Base-by-base conservation (phyloP, 1,140 invertebrate species). In the Atta cephalotes region DNA sequence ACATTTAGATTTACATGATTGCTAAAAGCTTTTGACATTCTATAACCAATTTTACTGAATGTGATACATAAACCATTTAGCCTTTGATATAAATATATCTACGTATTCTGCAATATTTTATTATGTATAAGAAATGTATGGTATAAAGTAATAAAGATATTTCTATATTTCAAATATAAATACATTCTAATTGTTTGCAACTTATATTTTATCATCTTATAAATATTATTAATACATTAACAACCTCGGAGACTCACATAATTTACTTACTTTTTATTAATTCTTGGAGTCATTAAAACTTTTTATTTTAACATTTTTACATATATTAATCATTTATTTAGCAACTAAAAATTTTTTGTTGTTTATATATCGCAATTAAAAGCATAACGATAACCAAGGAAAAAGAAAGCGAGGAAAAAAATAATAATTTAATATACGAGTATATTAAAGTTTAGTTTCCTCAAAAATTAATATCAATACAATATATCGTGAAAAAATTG, bases 361-460 rank as follows among this genome's bases (percentile, higher is more conserved):
- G 31, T 53, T 79, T 49, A 25, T 12, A 76, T 12, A 76, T 25
- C 1, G 21, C 58, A 18, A 39, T 76, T 76, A 21, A 18, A 7
- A 74, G 0, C 3, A 10, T 77, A 60, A 5, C 14, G 12, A 18
- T 18, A 10, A 58, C 39, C 7, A 28, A 65, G 0, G 10, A 66
- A 21, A 68, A n/a, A 71, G 14, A 4, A 3, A 60, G n/a, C 3
- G 7, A n/a, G 9, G 35, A 18, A 21, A 3, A 28, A 0, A 70
- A 49, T 49, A 49, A 77, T 45, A 49, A 77, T 45, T 77, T 77
- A 49, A 45, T 45, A 45, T 45, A 45, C 1, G 9, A 65, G 25
- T 25, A 25, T 25, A 25, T 25, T 25, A 25, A 25, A 25, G 2
- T 63, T 63, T 31, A 66, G 25, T 12, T 21, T 79, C 35, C 1